Evolutionary conservation across 2,888 invertebrate genomes (phyloP).

Genomic region (Minunthozetes semirufus): DNA sequence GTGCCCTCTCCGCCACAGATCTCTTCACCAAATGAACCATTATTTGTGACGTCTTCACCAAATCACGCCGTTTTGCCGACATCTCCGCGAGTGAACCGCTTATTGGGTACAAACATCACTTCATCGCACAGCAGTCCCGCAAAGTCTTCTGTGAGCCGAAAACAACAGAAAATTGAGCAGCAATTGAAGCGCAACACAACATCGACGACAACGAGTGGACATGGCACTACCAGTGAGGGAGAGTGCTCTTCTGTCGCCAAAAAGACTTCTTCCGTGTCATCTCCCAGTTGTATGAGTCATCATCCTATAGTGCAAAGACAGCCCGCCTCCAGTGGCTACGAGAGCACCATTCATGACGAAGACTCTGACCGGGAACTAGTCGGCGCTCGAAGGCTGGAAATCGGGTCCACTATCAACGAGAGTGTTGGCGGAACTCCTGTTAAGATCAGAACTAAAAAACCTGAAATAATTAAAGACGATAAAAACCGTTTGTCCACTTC

Average conservation of each 20-base stretch:
- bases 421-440: conserved; percentile 7
- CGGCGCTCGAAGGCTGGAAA: neutral
- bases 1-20: neutral
- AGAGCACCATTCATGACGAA: conserved; percentile 35
- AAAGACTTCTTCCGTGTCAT: conserved; percentile 2
- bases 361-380: conserved; percentile 31
- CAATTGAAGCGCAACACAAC: conserved; percentile 36
- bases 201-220: conserved; percentile 37
- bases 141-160: conserved; percentile 16
- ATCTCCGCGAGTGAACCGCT: conserved; percentile 35
- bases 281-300: conserved; percentile 5
- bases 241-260: conserved; percentile 35
- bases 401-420: neutral
- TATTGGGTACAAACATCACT: neutral
- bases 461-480: conserved; percentile 11
- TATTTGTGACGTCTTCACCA: conserved; percentile 8
- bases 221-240: conserved; percentile 38
- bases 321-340: conserved; percentile 36
- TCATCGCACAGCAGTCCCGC: conserved; percentile 18
- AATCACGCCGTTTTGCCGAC: conserved; percentile 33
- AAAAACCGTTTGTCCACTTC: conserved; percentile 27
- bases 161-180: conserved; percentile 21
- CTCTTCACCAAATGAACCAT: conserved; percentile 6
- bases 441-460: conserved; percentile 19
- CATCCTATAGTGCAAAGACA: conserved; percentile 18